Conservation (phyloP, 2,888 invertebrate species). For the Cerceris rybyensis region DNA sequence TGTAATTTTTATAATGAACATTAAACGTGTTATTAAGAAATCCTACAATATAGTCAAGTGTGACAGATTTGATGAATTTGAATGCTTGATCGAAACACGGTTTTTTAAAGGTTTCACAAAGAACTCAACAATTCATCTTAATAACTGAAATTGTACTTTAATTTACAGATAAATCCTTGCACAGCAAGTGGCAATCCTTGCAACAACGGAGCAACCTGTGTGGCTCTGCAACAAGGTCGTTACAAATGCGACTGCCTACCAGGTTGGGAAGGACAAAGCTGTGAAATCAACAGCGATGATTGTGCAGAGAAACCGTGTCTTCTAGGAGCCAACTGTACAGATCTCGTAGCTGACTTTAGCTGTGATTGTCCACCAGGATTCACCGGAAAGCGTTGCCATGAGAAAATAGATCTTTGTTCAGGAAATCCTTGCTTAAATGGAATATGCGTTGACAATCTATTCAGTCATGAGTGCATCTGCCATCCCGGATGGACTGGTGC, state of each 20-base stretch:
- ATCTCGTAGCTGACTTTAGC: slow-evolving; percentile 95
- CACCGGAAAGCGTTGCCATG: slow-evolving; percentile 97
- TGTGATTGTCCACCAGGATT: slow-evolving; percentile 97
- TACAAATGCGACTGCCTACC: slow-evolving; percentile 97
- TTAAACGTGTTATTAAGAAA: no score
- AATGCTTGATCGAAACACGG: no score
- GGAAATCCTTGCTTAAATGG: slow-evolving; percentile 96
- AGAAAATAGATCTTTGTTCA: slow-evolving; percentile 95
- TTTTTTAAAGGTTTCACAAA: no score
- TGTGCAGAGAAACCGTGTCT: slow-evolving; percentile 96
- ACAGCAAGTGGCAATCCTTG: slow-evolving; percentile 95
- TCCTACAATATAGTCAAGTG: no score
- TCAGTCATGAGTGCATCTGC: slow-evolving; percentile 94
- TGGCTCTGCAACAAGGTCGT: slow-evolving; percentile 94
- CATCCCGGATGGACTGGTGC: slow-evolving; percentile 95
- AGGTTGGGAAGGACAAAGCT: slow-evolving; percentile 98
- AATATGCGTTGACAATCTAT: slow-evolving; percentile 94
- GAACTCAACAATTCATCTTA: neutral
- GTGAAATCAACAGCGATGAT: slow-evolving; percentile 96
- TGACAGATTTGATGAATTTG: no score
- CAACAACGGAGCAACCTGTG: slow-evolving; percentile 93
- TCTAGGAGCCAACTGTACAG: slow-evolving; percentile 95
- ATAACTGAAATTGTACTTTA: neutral
- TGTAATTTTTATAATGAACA: no score
- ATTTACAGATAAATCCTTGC: slow-evolving; percentile 91